Evolutionary conservation across 2,797 vertebrate genomes (phyloP), one percentile per base, ranked within the genome.

Genomic region (Rhadinocentrus ornatus): DNA sequence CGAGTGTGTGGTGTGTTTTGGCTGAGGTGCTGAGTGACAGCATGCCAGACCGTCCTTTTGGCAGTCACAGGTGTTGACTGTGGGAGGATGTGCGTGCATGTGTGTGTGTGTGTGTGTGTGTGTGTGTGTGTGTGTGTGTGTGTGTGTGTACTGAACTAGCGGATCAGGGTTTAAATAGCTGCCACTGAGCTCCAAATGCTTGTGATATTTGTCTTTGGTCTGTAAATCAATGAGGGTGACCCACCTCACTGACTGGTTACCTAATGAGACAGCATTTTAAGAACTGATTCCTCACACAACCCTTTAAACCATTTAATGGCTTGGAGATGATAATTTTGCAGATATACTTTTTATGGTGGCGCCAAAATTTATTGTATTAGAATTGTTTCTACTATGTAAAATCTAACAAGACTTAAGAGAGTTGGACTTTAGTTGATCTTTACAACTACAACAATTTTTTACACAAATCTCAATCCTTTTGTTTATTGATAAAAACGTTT

Each of bases 31-130:
- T 78, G 82, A 81, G 84, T 71, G 88, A 89, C 84, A 85, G 85
- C 80, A 67, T 55, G 87, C 86, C 86, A 89, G 87, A 71, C 20
- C 78, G 57, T 82, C 83, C 81, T 66, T 67, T 87, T 90, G 89
- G 89, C 82, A 74, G 69, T 48, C 77, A 50, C 86, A 89, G 85
- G 89, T 88, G 91, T 89, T 46, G 78, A 75, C 81, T 67, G 90
- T 91, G 87, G 90, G 91, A 77, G 89, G 86, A 85, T 37, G 81
- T 67, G 31, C 8, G 31, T 32, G 31, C 8, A 7, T 31, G 31
- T 59, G 80, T 62, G 82, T 66, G 77, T 73, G 64, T 65, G 75
- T 68, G 46, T 69, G 41, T 57, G 63, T 35, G 20, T 22, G n/a
- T 67, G 31, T 32, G 31, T 32, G 31, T 32, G 31, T 31, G 31